These are phyloP conservation scores for Harpagoxenus sublaevis DNA, from an alignment of 2,888 invertebrate species.

Conservation along the genomic window DNA sequence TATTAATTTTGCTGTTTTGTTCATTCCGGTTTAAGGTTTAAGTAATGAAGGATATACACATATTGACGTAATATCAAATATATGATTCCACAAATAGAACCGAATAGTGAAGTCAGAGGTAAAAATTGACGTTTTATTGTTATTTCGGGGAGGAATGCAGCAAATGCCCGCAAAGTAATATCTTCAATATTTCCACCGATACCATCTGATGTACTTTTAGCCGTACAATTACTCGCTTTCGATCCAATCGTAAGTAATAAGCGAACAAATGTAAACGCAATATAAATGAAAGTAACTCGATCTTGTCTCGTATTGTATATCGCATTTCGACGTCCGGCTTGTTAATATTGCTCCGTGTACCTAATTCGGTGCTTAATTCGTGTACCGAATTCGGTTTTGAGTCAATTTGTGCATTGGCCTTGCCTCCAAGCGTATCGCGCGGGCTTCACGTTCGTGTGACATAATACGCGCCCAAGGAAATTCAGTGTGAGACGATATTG, in stretches of 20 bases:
- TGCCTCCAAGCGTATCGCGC: neutral
- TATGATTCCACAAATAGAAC: neutral
- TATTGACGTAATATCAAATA: neutral
- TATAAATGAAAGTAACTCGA: conserved; percentile 15
- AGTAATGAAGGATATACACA: neutral
- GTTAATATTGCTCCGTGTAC: conserved; percentile 1
- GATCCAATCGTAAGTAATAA: conserved; percentile 16
- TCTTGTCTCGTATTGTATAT: neutral
- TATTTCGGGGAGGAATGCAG: neutral
- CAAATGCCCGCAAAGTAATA: neutral
- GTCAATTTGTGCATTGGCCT: conserved; percentile 34
- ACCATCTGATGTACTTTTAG: neutral
- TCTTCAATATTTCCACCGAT: neutral
- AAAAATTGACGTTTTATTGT: conserved; percentile 5
- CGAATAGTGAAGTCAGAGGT: neutral
- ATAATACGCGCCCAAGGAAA: conserved; percentile 60
- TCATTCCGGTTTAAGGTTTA: neutral
- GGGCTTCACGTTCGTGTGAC: neutral
- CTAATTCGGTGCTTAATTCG: conserved; percentile 14
- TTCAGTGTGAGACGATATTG: conserved; percentile 49
- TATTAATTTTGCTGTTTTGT: neutral
- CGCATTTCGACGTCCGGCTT: conserved; percentile 1
- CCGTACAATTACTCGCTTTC: neutral
- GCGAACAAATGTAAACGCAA: neutral
- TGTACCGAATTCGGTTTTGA: conserved; percentile 24